Base-by-base conservation (phyloP, 2,888 invertebrate genomes). In the Acrobasis consociella region DNA sequence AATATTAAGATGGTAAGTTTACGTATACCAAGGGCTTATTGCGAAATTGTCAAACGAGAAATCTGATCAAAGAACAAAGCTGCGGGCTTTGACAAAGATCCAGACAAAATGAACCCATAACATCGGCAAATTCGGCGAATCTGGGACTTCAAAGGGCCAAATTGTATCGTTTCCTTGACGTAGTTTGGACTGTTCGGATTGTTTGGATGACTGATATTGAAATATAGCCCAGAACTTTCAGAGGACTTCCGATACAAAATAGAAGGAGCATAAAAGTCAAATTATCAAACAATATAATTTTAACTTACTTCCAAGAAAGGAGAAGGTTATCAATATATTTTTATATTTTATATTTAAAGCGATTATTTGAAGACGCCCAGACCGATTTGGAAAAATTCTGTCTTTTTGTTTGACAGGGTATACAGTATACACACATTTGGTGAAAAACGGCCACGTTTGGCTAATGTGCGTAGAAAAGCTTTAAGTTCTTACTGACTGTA, bases 121-220 rank as follows among this genome's bases (percentile, higher is more conserved):
- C 11, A 42, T 42, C 42, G 46, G n/a, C 46, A 46, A 46, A 46
- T 46, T 42, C 42, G 46, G n/a, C 46, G n/a, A 46, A 46, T 46
- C n/a, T 46, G 13, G n/a, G n/a, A 46, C 46, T 46, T 46, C 46
- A 46, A 46, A 46, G 46, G 46, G 46, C 46, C 10, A 46, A 46
- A 46, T 46, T 5, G n/a, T 46, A 46, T 13, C 46, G 46, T n/a
- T 46, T 13, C 11, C 46, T 46, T 46, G 46, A 46, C 46, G 46
- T n/a, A 46, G 46, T 46, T 46, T 5, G 13, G 46, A n/a, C n/a
- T n/a, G n/a, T n/a, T n/a, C n/a, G n/a, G 3, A 13, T 46, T 46
- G n/a, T 46, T 46, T n/a, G 46, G 13, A 11, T 46, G 46, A 13
- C 46, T 46, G 46, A 13, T 46, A 46, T 10, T 2, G 11, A 46